phyloP scores from a whole-genome alignment of 2,113 vertebrate genomes.

The Gila orcuttii region DNA sequence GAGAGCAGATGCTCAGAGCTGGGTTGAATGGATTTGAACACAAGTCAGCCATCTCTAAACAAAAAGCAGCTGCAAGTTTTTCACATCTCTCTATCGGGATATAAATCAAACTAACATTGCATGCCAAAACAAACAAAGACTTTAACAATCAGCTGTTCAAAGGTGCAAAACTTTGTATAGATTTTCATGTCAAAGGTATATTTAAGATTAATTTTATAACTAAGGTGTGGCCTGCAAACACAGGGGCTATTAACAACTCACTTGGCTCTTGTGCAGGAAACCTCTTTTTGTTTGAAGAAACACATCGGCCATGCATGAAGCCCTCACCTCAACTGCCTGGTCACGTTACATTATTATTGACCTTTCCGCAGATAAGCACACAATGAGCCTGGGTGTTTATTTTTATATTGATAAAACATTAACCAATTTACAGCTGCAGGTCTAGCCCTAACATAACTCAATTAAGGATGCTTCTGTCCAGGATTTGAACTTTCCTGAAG shows the following conservation, averaged over 20 bases:
- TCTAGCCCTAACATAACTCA: slow-evolving; percentile 52
- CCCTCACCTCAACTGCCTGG: neutral
- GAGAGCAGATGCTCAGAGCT: slow-evolving; percentile 49
- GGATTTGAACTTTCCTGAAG: neutral
- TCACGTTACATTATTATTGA: slow-evolving; percentile 31
- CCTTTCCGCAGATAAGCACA: neutral
- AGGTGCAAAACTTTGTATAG: neutral
- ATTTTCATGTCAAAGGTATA: neutral
- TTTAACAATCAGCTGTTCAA: slow-evolving; percentile 1
- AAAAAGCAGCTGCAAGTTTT: slow-evolving; percentile 48
- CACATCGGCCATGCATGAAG: slow-evolving; percentile 36
- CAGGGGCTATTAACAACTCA: slow-evolving; percentile 1
- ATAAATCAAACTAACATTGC: slow-evolving; percentile 66
- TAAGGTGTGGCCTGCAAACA: neutral
- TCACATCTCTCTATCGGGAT: slow-evolving; percentile 49
- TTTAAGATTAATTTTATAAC: neutral
- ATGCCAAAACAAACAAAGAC: slow-evolving; percentile 47
- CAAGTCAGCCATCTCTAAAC: slow-evolving; percentile 63
- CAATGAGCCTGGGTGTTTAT: slow-evolving; percentile 60
- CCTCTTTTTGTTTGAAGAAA: slow-evolving; percentile 18
- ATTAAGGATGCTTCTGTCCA: neutral
- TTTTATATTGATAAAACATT: slow-evolving; percentile 53
- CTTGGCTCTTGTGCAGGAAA: neutral
- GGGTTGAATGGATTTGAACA: slow-evolving; percentile 59
- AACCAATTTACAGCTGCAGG: slow-evolving; percentile 52